Evolutionary conservation across 2,888 invertebrate species (phyloP).

Genomic region (Andrena minutula): DNA sequence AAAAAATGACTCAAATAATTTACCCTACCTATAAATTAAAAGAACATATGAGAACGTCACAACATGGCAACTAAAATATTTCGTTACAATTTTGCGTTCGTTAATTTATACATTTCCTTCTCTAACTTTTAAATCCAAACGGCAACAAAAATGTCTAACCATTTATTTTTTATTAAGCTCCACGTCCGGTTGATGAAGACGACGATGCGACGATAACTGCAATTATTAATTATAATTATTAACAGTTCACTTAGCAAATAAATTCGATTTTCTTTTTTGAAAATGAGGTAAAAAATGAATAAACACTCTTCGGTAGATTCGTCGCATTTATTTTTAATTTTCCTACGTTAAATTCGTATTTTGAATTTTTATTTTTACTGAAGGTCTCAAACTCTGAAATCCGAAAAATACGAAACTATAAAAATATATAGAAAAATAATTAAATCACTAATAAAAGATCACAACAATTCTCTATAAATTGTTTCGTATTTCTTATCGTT

Average conservation of each 20-base stretch:
- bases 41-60: background rate
- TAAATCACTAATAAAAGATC: too few relatives aligned
- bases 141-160: conserved; percentile 22
- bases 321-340: background rate
- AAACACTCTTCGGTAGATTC: background rate
- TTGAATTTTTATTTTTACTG: background rate
- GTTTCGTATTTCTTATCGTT: too few relatives aligned
- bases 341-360: too few relatives aligned
- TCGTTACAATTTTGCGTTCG: background rate
- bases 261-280: background rate
- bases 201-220: conserved; percentile 74
- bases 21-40: conserved; percentile 1
- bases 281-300: background rate
- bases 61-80: background rate
- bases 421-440: too few relatives aligned
- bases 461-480: too few relatives aligned
- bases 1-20: conserved; percentile 1
- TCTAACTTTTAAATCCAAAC: conserved; percentile 34
- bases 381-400: too few relatives aligned
- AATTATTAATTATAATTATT: conserved; percentile 43
- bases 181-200: conserved; percentile 61
- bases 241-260: background rate
- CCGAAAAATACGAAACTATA: too few relatives aligned
- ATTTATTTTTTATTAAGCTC: conserved; percentile 67
- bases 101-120: conserved; percentile 6